These are phyloP conservation scores for Muscicapa striata DNA, from an alignment of 2,797 vertebrate species.

Conservation along the genomic window DNA sequence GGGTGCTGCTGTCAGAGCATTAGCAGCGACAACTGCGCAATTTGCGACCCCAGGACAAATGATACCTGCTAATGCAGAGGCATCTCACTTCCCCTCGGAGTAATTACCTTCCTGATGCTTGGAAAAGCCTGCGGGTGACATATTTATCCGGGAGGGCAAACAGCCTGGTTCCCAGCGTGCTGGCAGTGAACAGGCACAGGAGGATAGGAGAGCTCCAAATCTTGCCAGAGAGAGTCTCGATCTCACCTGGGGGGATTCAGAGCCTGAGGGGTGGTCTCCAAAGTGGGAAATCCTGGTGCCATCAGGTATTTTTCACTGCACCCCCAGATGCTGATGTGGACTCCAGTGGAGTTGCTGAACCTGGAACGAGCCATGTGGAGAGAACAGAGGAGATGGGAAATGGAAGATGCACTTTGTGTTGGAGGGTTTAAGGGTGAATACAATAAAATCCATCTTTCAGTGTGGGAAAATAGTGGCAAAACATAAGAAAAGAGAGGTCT, in stretches of 20 bases:
- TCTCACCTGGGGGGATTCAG: neutral
- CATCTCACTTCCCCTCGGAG: neutral
- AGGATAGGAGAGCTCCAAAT: accelerated
- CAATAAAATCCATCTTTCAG: neutral
- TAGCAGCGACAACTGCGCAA: neutral
- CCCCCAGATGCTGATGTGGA: accelerated
- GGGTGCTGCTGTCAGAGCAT: neutral
- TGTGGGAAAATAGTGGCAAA: neutral
- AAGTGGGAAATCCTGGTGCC: neutral
- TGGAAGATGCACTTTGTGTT: neutral
- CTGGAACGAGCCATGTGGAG: accelerated
- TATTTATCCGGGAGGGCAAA: neutral
- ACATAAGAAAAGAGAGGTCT: neutral
- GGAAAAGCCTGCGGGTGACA: neutral
- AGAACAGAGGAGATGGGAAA: neutral
- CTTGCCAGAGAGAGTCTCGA: accelerated
- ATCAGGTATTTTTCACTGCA: accelerated
- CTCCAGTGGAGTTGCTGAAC: neutral
- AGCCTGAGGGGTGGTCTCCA: neutral
- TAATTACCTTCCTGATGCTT: neutral
- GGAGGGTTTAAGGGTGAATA: neutral
- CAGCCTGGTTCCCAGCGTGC: accelerated
- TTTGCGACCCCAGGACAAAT: neutral
- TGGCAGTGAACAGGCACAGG: accelerated
- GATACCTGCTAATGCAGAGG: neutral